These are phyloP conservation scores for Calephelis virginiensis DNA, from an alignment of 1,140 invertebrate species.

Conservation along the genomic window DNA sequence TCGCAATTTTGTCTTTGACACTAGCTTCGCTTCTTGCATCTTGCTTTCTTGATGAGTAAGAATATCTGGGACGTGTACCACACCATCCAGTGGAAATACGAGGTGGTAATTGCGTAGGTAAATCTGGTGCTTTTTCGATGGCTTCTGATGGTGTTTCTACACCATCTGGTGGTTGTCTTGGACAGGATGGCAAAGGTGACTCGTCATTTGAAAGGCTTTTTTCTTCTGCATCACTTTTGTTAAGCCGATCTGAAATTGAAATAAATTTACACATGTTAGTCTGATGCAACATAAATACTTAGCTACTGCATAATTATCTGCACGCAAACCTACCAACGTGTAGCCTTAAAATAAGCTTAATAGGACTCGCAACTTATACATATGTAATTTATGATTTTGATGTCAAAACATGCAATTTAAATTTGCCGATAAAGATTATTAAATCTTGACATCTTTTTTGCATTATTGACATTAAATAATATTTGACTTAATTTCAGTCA, in stretches of 20 bases:
- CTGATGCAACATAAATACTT: neutral
- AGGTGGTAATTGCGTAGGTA: conserved; percentile 53
- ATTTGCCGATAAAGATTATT: neutral
- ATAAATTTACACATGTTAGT: conserved; percentile 8
- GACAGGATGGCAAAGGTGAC: conserved; percentile 75
- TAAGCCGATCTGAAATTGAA: conserved; percentile 62
- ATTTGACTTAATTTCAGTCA: no score
- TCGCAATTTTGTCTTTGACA: conserved; percentile 92
- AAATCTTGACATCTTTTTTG: neutral
- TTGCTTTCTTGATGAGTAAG: conserved; percentile 79
- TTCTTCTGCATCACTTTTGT: conserved; percentile 68
- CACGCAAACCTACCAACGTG: neutral
- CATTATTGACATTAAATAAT: neutral
- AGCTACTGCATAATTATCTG: neutral
- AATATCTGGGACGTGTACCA: conserved; percentile 55
- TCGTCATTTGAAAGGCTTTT: conserved; percentile 74
- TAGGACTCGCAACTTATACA: neutral
- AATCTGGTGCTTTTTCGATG: conserved; percentile 79
- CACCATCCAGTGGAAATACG: conserved; percentile 53
- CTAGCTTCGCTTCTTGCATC: conserved; percentile 88
- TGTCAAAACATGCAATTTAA: neutral
- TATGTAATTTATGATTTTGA: neutral
- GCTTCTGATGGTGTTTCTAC: conserved; percentile 91
- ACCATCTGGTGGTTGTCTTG: conserved; percentile 91
- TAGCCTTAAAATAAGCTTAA: neutral